Evolutionary conservation across 2,888 invertebrate genomes (phyloP), one percentile per base, ranked within the genome.

Genomic region (Nemurella pictetii): DNA sequence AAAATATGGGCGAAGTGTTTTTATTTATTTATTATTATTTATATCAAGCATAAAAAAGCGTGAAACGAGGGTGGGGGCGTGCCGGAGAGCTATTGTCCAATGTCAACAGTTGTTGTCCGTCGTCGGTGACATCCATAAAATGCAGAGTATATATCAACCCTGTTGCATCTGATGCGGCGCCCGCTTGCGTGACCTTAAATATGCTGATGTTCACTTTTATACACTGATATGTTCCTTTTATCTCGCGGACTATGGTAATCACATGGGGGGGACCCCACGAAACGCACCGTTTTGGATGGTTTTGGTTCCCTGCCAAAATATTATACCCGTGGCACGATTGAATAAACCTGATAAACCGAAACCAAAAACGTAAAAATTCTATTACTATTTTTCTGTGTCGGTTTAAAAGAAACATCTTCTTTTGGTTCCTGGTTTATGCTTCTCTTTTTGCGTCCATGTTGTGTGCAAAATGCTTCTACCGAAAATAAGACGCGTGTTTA

Each of bases 141-240:
- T 75, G 75, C 75, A 75, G 75, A 27, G 4, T 75, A 27, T 75
- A 75, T n/a, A n/a, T 75, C 28, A 75, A 27, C 75, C 26, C 75
- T 75, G 75, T 75, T 75, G 75, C 75, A 75, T 75, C 26, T 75
- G 28, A n/a, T 4, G n/a, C 55, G 55, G 20, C 55, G 75, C n/a
- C n/a, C 4, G 26, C 9, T 75, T 75, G 75, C 75, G 75, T 75
- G 75, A 75, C 75, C 75, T 75, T 7, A 75, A 75, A 75, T 75
- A 75, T 75, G 75, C 75, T 75, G 75, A 75, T 75, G 75, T 9
- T 75, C 75, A 27, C 75, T 75, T 75, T 75, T 75, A 12, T 55
- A 15, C 55, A 27, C 75, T 75, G 75, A 75, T 75, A 75, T 75
- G 75, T 75, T 75, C 75, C 28, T 26, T 75, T 27, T 75, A 26